These are phyloP conservation scores for Amphilophus citrinellus DNA, from an alignment of 2,113 vertebrate species.

Conservation along the genomic window DNA sequence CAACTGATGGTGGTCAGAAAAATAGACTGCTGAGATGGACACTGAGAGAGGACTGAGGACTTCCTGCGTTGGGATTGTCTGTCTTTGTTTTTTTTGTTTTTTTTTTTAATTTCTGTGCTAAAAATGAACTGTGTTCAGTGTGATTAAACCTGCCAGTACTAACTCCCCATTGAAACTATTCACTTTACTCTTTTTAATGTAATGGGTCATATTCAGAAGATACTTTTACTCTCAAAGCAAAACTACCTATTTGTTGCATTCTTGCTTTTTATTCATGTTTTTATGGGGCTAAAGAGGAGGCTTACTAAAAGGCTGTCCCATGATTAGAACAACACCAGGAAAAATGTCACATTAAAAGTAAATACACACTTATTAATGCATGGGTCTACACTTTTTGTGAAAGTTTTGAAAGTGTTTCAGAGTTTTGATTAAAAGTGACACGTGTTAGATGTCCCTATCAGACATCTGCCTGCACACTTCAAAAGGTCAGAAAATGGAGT, in stretches of 20 bases:
- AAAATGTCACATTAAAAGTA: conserved; percentile 18
- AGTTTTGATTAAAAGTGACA: conserved; percentile 22
- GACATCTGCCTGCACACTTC: neutral
- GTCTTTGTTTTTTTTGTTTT: neutral
- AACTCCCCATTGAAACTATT: conserved; percentile 55
- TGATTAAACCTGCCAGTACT: conserved; percentile 54
- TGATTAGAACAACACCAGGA: conserved; percentile 7
- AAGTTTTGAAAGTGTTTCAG: conserved; percentile 39
- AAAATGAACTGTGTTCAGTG: conserved; percentile 38
- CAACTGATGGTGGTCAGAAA: conserved; percentile 22
- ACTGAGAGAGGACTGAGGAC: neutral
- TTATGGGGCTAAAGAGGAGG: conserved; percentile 27
- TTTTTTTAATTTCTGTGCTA: conserved; percentile 6
- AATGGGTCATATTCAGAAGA: conserved; percentile 55
- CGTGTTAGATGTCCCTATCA: conserved; percentile 11
- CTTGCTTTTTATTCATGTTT: conserved; percentile 12
- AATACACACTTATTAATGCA: conserved; percentile 31
- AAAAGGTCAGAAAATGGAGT: conserved; percentile 5
- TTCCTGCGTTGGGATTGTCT: neutral
- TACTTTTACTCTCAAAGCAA: conserved; percentile 51
- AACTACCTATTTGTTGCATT: conserved; percentile 31
- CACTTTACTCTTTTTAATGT: conserved; percentile 49
- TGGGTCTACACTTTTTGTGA: conserved; percentile 43
- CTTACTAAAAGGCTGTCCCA: conserved; percentile 36
- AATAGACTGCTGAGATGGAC: conserved; percentile 36